A percentile compares a stretch with the other conserved stretches of the same genome.
These are phyloP conservation scores for Henricia sp. DNA, from an alignment of 53 echinoderm and acorn worm genomes.

Conservation along the genomic window DNA sequence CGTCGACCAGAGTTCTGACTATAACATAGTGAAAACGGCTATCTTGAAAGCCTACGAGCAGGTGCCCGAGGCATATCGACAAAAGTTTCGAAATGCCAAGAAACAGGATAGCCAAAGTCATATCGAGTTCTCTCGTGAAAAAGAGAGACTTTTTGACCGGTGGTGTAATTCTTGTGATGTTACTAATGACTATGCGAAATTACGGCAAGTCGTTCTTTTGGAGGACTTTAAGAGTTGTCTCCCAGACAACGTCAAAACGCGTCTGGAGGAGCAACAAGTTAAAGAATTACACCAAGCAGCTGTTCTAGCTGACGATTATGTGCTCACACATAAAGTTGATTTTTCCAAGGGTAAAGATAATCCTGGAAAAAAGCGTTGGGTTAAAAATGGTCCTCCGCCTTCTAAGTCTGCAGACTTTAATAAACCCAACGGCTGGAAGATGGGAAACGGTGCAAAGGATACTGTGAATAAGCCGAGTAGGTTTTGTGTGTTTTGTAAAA, in stretches of 20 bases:
- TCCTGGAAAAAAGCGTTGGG: background rate
- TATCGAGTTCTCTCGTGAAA: slow-evolving; percentile 21
- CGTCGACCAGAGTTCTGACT: slow-evolving; percentile 31
- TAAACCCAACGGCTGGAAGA: background rate
- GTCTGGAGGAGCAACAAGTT: slow-evolving; percentile 33
- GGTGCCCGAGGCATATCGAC: slow-evolving; percentile 19
- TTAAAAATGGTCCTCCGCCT: background rate
- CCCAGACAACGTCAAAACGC: slow-evolving; percentile 25
- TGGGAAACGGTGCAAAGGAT: background rate
- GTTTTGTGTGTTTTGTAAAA: slow-evolving; percentile 22
- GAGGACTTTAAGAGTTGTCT: slow-evolving; percentile 40
- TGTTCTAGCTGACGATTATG: background rate
- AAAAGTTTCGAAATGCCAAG: slow-evolving; percentile 5
- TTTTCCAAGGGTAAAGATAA: background rate
- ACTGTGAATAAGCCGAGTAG: background rate
- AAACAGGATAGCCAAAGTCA: slow-evolving; percentile 2
- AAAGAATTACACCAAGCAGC: slow-evolving; percentile 41
- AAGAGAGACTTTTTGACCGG: slow-evolving; percentile 16
- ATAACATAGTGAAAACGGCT: slow-evolving; percentile 1
- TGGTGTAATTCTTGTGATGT: slow-evolving; percentile 27
- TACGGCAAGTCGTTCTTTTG: slow-evolving; percentile 25
- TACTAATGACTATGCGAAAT: slow-evolving; percentile 25
- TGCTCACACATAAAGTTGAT: background rate
- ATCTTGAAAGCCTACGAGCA: slow-evolving; percentile 17
- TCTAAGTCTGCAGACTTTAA: no score